Percentiles rank a stretch among this genome's conserved stretches.
Conservation (phyloP, 2,113 vertebrate species). For the Thunnus thynnus region DNA sequence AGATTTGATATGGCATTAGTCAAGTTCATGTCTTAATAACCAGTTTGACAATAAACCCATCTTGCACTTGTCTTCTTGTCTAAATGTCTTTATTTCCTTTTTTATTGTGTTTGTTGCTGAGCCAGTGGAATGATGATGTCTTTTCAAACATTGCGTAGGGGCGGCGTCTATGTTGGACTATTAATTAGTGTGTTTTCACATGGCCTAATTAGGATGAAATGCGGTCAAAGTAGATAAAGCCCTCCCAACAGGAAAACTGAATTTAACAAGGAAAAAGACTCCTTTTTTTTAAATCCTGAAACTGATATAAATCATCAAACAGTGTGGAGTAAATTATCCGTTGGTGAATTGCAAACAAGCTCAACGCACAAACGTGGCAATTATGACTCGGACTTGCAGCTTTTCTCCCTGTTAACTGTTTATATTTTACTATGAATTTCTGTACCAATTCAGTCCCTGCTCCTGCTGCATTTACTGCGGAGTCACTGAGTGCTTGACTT, state of each 20-base stretch:
- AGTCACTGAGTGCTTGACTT: background rate
- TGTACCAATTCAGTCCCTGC: background rate
- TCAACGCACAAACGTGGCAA: too few relatives aligned
- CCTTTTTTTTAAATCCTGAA: background rate
- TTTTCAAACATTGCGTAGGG: background rate
- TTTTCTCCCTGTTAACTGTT: background rate
- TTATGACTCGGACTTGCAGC: background rate
- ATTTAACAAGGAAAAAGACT: background rate
- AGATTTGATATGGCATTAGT: slow-evolving; percentile 91
- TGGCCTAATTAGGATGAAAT: background rate
- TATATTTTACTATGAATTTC: background rate
- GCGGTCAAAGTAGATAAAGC: background rate
- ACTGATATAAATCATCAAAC: too few relatives aligned
- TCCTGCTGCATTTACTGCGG: background rate
- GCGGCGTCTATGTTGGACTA: background rate
- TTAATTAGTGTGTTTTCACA: background rate
- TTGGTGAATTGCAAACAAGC: too few relatives aligned
- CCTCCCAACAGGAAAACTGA: background rate
- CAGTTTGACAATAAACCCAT: slow-evolving; percentile 92
- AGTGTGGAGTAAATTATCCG: background rate
- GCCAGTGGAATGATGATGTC: background rate
- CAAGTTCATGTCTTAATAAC: slow-evolving; percentile 93
- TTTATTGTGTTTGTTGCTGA: background rate
- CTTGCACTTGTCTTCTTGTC: slow-evolving; percentile 79
- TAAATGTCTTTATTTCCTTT: slow-evolving; percentile 45